Evolutionary conservation across 2,797 vertebrate species (phyloP).

Genomic region (Thalassophryne amazonica): DNA sequence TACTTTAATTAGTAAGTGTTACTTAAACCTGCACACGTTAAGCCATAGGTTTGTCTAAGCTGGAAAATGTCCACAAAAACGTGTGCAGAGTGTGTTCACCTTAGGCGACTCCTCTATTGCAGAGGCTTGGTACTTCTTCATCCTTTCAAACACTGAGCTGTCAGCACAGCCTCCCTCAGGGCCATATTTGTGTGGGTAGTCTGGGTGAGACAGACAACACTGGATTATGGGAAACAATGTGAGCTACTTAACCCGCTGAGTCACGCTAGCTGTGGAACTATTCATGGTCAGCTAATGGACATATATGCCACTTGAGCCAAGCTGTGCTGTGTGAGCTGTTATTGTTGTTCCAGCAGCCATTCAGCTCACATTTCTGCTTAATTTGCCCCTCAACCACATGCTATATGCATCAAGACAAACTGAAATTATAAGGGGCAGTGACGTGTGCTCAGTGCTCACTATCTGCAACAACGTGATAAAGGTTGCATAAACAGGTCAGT

Average conservation of each 20-base stretch:
- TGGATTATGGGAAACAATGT: slow-evolving; percentile 68
- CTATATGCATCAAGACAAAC: slow-evolving; percentile 54
- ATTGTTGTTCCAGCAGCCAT: slow-evolving; percentile 46
- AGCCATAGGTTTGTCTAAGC: too few species aligned
- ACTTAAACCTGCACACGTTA: too few species aligned
- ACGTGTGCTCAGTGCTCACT: slow-evolving; percentile 35
- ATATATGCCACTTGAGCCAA: slow-evolving; percentile 58
- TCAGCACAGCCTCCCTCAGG: slow-evolving; percentile 96
- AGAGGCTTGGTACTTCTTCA: slow-evolving; percentile 90
- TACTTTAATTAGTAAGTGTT: too few species aligned
- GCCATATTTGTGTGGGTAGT: slow-evolving; percentile 97
- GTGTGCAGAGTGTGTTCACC: too few species aligned
- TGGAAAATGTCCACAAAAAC: too few species aligned
- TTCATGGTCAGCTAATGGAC: slow-evolving; percentile 69
- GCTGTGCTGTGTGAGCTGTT: slow-evolving; percentile 46
- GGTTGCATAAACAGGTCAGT: slow-evolving; percentile 48
- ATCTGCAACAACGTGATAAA: slow-evolving; percentile 34
- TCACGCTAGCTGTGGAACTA: slow-evolving; percentile 63
- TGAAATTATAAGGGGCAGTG: slow-evolving; percentile 39
- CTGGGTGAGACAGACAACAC: slow-evolving; percentile 71
- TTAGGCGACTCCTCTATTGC: slow-evolving; percentile 73
- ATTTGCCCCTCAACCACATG: slow-evolving; percentile 46
- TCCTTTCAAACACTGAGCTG: slow-evolving; percentile 92
- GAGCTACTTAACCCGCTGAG: slow-evolving; percentile 70
- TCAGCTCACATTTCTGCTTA: slow-evolving; percentile 44